Base-by-base conservation (phyloP, 2,113 vertebrate species). In the Ceyx margarethae region DNA sequence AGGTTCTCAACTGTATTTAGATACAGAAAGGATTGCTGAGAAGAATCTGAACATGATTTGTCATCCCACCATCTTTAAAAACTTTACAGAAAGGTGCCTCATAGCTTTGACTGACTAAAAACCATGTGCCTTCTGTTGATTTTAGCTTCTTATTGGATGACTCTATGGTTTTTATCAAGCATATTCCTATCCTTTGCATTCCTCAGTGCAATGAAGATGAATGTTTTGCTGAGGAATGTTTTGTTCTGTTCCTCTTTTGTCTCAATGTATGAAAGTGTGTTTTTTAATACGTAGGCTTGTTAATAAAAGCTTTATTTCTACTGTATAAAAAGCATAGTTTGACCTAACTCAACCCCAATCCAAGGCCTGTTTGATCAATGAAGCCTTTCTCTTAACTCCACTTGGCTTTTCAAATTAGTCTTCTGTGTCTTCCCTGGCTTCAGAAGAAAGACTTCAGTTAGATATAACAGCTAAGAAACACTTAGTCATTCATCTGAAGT, bases 301-400 rank as follows among this genome's bases (percentile, higher is more conserved):
- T 85, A 92, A 80, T 51, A 82, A 84, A 81, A 81, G 53, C 14
- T 85, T 76, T 80, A 82, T 85, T 80, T 82, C 60, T 91, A n/a
- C 20, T 35, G 13, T 43, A 40, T 42, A 58, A 79, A 69, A 86
- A 80, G 14, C 16, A 40, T 28, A 51, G 14, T 54, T 79, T 76
- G 64, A 79, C 48, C 78, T 67, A 86, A 76, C 28, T 54, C 69
- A 94, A 79, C 31, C 2, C 0, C 67, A 43, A 93, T 40, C 15
- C 43, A 87, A 93, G 62, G 35, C 15, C 51, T 73, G 23, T 45
- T 81, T 64, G 17, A 92, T 80, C 74, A 61, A 71, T 60, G 4
- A 84, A 84, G 51, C 68, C 8, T 68, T 92, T 61, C 40, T 43
- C 58, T 58, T 89, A 90, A 87, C 43, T 80, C 43, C 35, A 84